Evolutionary conservation across 1,140 invertebrate genomes (phyloP).

Genomic region (Drosophila kurseongensis): DNA sequence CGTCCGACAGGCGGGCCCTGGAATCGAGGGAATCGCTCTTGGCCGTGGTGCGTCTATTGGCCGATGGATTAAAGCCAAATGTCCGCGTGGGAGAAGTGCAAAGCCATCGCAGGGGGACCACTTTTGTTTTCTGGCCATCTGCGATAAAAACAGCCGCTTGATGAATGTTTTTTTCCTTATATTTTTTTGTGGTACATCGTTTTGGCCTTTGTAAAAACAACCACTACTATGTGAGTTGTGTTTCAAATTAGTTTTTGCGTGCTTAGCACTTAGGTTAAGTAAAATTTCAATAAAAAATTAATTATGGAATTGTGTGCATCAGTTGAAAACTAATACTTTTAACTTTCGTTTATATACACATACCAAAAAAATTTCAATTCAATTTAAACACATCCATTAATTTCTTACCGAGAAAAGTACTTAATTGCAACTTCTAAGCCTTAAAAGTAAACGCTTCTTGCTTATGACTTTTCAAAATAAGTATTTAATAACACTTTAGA

Average conservation of each 20-base stretch:
- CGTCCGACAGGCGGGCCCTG: neutral
- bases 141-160: constrained; percentile 54
- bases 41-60: constrained; percentile 56
- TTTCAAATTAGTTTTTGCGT: neutral
- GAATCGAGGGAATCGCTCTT: constrained; percentile 37
- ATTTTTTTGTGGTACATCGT: constrained; percentile 1
- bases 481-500: too few species aligned
- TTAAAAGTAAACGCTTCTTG: too few species aligned
- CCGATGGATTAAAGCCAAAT: constrained; percentile 68
- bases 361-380: too few species aligned
- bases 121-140: constrained; percentile 44
- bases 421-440: too few species aligned
- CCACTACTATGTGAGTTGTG: neutral
- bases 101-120: constrained; percentile 11
- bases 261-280: neutral
- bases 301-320: too few species aligned
- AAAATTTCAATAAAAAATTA: too few species aligned
- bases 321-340: too few species aligned
- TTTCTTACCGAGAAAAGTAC: too few species aligned
- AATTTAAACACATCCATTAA: too few species aligned
- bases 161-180: constrained; percentile 11
- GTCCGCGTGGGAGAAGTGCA: constrained; percentile 41
- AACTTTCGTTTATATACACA: too few species aligned
- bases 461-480: too few species aligned
- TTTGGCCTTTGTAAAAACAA: neutral